A percentile compares a stretch with the other conserved stretches of the same genome.
These are phyloP conservation scores for Drosophila nigritarsus DNA, from an alignment of 2,888 invertebrate genomes.

Conservation along the genomic window DNA sequence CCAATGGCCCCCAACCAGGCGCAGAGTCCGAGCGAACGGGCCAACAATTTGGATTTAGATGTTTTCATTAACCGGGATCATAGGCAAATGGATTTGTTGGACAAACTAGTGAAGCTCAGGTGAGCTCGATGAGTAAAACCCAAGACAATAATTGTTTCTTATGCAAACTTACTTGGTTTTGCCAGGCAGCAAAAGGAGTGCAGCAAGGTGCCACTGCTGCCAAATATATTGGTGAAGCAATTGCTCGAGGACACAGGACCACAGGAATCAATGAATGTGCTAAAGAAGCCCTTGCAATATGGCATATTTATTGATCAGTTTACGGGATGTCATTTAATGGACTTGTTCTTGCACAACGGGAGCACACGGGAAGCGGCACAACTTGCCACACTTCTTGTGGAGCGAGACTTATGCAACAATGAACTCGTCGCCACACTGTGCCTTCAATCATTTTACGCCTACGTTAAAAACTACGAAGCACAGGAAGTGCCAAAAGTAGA, in stretches of 20 bases:
- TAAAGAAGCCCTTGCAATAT: slow-evolving; percentile 93
- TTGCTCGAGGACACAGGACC: slow-evolving; percentile 72
- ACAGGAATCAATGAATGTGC: slow-evolving; percentile 88
- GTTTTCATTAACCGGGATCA: slow-evolving; percentile 62
- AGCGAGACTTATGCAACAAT: slow-evolving; percentile 94
- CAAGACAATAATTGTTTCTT: not conserved
- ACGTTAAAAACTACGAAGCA: slow-evolving; percentile 85
- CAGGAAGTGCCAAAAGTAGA: slow-evolving; percentile 82
- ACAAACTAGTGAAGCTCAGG: slow-evolving; percentile 57
- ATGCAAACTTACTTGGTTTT: not conserved
- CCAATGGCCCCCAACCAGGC: slow-evolving; percentile 5
- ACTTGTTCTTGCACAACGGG: slow-evolving; percentile 90
- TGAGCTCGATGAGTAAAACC: slow-evolving; percentile 13
- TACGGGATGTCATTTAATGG: slow-evolving; percentile 91
- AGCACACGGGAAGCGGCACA: slow-evolving; percentile 90
- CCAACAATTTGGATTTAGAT: slow-evolving; percentile 53
- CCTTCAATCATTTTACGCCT: slow-evolving; percentile 91
- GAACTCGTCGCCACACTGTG: slow-evolving; percentile 89
- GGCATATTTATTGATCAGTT: slow-evolving; percentile 96
- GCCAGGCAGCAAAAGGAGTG: slow-evolving; percentile 62
- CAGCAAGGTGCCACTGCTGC: slow-evolving; percentile 52
- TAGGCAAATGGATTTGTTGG: slow-evolving; percentile 62
- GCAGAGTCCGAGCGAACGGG: slow-evolving; percentile 5
- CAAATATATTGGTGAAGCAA: slow-evolving; percentile 62
- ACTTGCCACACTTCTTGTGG: slow-evolving; percentile 92